Base-by-base conservation (phyloP, 2,888 invertebrate species). In the Thymelicus sylvestris region DNA sequence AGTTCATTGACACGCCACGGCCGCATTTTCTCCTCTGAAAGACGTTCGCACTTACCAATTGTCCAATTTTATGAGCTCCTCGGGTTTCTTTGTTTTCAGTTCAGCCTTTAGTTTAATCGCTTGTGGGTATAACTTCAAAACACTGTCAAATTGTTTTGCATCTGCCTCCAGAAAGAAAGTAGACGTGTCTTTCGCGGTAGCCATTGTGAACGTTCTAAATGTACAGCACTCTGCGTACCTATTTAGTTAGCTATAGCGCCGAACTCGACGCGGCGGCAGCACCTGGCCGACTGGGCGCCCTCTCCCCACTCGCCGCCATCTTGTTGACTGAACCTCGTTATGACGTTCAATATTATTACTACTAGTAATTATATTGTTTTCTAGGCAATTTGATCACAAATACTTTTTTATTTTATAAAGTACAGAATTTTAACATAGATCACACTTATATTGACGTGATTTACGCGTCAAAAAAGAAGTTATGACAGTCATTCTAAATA, bases 11-110 rank as follows among this genome's bases (percentile, higher is more conserved):
- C 94, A 94, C 94, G 93, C 93, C 93, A 93, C 94, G 93, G 93
- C 93, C 93, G 94, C 94, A 92, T 93, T 94, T 94, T 93, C 93
- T 93, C 93, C 91, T 91, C 89, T 84, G 86, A 89, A 92, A 92
- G 90, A 88, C 90, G 91, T 91, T 89, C 83, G 84, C 87, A 96
- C 97, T 97, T 95, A 98, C 98, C 98, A 98, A 91, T 97, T 97
- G 95, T 98, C 98, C 95, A 98, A 95, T 94, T 98, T 98, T 92
- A 98, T 96, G 87, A 98, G 95, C 94, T 98, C 98, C 91, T 98
- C 98, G 71, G 98, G 97, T 94, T 97, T 98, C 95, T 98, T 98
- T 89, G 96, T 96, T 91, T 97, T 97, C 91, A 95, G 96, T 90
- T 98, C 97, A 76, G 98, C 98, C 94, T 98, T 98, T 82, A 98